These are phyloP conservation scores for Meteorus sp. DNA, from an alignment of 1,140 invertebrate species.

Conservation along the genomic window DNA sequence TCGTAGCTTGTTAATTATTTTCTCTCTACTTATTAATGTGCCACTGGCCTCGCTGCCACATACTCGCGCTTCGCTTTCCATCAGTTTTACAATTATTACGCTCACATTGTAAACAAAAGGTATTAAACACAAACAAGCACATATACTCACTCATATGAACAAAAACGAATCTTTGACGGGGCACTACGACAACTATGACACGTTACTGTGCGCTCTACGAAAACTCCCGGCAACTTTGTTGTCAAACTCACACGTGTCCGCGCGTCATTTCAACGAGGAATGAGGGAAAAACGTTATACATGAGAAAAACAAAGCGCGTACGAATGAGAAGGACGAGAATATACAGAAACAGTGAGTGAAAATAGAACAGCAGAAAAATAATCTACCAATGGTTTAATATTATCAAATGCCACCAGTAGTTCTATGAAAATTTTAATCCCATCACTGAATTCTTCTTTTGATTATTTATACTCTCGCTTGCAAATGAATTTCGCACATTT, in stretches of 20 bases:
- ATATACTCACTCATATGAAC: too few species aligned
- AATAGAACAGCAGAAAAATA: too few species aligned
- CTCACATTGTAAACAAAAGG: neutral
- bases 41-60: neutral
- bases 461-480: too few species aligned
- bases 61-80: slow-evolving; percentile 18
- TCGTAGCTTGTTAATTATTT: slow-evolving; percentile 8
- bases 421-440: too few species aligned
- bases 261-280: neutral
- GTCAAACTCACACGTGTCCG: slow-evolving; percentile 48
- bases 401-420: too few species aligned
- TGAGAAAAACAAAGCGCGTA: neutral
- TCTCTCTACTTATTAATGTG: neutral
- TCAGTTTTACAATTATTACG: slow-evolving; percentile 2
- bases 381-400: too few species aligned
- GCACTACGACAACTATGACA: slow-evolving; percentile 19
- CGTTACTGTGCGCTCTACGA: slow-evolving; percentile 36
- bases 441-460: too few species aligned
- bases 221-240: slow-evolving; percentile 48
- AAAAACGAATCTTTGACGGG: too few species aligned
- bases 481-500: too few species aligned
- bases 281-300: neutral
- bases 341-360: too few species aligned
- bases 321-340: too few species aligned
- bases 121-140: neutral